Conservation (phyloP, 2,888 invertebrate genomes). For the Petrophora chlorosata region DNA sequence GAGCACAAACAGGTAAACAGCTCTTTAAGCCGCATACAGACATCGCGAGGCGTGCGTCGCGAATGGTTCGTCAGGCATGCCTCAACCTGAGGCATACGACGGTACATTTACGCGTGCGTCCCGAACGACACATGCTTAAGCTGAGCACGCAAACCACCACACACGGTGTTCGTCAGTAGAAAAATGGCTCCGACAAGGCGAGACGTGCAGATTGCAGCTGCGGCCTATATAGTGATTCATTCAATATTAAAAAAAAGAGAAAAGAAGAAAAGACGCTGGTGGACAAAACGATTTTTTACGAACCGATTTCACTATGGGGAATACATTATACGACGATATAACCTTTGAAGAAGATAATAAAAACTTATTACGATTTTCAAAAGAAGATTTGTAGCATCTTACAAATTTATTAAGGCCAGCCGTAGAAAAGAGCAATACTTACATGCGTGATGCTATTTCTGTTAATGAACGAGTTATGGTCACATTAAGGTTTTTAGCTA, state of each 20-base stretch:
- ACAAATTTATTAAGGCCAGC: neutral
- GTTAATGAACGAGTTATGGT: constrained; percentile 19
- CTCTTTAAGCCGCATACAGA: no score
- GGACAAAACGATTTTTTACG: no score
- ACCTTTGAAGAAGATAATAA: neutral
- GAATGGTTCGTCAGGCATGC: no score
- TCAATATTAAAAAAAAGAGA: no score
- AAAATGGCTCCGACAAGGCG: constrained; percentile 1
- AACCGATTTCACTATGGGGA: neutral
- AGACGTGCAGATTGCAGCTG: constrained; percentile 8
- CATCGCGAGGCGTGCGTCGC: no score
- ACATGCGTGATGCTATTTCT: constrained; percentile 14
- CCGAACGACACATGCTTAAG: no score
- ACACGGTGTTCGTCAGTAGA: neutral
- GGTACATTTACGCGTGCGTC: no score
- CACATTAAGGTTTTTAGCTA: constrained; percentile 27
- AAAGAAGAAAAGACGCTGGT: no score
- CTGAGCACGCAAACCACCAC: no score
- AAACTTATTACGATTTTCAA: neutral
- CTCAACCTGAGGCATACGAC: no score
- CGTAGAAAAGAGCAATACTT: neutral
- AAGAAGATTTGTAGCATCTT: neutral
- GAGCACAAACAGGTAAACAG: no score
- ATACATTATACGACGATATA: neutral
- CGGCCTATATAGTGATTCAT: constrained; percentile 4